Percentiles rank a stretch among this genome's conserved stretches.
phyloP scores from a whole-genome alignment of 2,113 vertebrate genomes.

The Azemiops feae region DNA sequence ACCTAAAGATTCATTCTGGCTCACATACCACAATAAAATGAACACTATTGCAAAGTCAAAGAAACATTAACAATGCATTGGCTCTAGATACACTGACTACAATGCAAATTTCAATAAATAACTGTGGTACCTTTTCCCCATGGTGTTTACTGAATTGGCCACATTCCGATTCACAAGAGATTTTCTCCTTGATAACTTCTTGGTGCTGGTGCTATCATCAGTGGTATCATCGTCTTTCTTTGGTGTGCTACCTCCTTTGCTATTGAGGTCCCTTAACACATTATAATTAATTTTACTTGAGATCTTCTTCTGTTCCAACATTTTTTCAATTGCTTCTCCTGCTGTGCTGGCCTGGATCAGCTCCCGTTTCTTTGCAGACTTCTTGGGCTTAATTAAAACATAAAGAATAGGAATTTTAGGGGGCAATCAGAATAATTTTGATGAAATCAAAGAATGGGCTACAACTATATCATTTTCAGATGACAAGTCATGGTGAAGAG shows the following conservation, averaged over 20 bases:
- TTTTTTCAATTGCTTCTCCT: slow-evolving; percentile 95
- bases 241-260: slow-evolving; percentile 71
- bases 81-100: slow-evolving; percentile 54
- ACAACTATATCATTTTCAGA: not conserved
- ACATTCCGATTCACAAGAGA: slow-evolving; percentile 59
- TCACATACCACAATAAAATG: slow-evolving; percentile 52
- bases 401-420: slow-evolving; percentile 47
- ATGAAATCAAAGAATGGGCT: slow-evolving; percentile 32
- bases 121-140: slow-evolving; percentile 86
- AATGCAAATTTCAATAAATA: slow-evolving; percentile 60
- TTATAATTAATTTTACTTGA: slow-evolving; percentile 98
- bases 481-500: not conserved
- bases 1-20: slow-evolving; percentile 14
- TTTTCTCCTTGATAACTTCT: slow-evolving; percentile 73
- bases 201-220: slow-evolving; percentile 50
- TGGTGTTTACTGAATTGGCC: slow-evolving; percentile 70
- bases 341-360: slow-evolving; percentile 89
- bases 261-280: slow-evolving; percentile 88
- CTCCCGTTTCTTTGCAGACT: slow-evolving; percentile 71
- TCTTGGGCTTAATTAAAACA: slow-evolving; percentile 75
- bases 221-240: slow-evolving; percentile 59
- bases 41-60: slow-evolving; percentile 54
- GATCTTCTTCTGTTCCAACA: slow-evolving; percentile 95
- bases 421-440: slow-evolving; percentile 49
- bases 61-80: slow-evolving; percentile 41